Evolutionary conservation across 2,113 vertebrate genomes (phyloP).

Genomic region (Sisor rabdophorus): DNA sequence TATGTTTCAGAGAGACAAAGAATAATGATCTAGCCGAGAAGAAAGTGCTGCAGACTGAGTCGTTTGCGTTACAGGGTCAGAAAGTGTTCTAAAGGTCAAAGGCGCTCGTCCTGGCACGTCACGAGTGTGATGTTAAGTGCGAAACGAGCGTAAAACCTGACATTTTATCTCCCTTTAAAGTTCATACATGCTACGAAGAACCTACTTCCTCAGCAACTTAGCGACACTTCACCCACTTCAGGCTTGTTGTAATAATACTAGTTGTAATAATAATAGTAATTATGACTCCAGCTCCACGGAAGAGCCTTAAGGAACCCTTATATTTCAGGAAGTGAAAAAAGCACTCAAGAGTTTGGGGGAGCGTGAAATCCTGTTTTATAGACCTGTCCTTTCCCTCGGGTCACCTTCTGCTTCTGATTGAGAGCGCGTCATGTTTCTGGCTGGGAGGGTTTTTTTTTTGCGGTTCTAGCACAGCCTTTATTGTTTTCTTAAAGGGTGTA

Average conservation of each 20-base stretch:
- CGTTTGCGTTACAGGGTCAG: not conserved
- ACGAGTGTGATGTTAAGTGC: not conserved
- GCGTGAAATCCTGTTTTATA: slow-evolving; percentile 22
- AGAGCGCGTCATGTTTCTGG: slow-evolving; percentile 36
- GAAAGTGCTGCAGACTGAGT: not conserved
- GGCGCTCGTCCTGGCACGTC: slow-evolving; percentile 4
- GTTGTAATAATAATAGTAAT: slow-evolving; percentile 34
- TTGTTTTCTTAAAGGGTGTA: slow-evolving; percentile 71
- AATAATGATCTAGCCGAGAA: slow-evolving; percentile 26
- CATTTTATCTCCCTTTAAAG: not conserved
- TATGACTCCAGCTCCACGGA: slow-evolving; percentile 11
- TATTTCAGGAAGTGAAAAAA: slow-evolving; percentile 3
- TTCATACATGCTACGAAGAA: not conserved
- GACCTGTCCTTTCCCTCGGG: slow-evolving; percentile 33
- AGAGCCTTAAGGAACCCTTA: slow-evolving; percentile 24
- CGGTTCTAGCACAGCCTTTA: slow-evolving; percentile 40
- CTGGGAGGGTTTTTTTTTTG: slow-evolving; percentile 14
- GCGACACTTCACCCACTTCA: not conserved
- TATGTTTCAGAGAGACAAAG: slow-evolving; percentile 30
- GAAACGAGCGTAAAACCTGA: not conserved
- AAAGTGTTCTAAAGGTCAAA: slow-evolving; percentile 5
- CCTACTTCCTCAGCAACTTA: not conserved
- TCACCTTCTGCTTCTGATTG: slow-evolving; percentile 31
- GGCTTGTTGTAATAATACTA: slow-evolving; percentile 13
- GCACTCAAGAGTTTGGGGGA: not conserved